Evolutionary conservation across 2,113 vertebrate genomes (phyloP), one percentile per base, ranked within the genome.

Genomic region (Anhinga rufa): DNA sequence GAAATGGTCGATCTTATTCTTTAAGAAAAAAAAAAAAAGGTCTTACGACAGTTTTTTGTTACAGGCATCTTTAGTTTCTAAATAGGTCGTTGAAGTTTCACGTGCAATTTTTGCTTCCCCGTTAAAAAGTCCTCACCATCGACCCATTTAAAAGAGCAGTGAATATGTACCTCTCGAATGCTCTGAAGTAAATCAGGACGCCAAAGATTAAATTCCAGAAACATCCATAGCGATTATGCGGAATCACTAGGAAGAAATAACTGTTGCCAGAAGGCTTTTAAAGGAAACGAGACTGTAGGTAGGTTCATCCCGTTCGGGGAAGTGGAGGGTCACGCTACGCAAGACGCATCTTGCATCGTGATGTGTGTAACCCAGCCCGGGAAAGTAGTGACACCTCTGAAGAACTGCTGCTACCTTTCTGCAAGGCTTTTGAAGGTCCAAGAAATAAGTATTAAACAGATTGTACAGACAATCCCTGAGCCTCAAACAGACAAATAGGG

Each of bases 381-480:
- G 91, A 38, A 95, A 60, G 88, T 64, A 28, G 94, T 97, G 89
- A 93, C 97, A 96, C 96, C 96, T 98, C 95, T 95, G 68, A 95
- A 97, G 96, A 97, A 95, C 88, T 95, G 97, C 98, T 98, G 98
- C 98, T 98, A 96, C 97, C 91, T 94, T 97, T 93, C 88, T 94
- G 82, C 95, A 97, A 98, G 95, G 96, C 97, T 97, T 98, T 90
- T 78, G 93, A 97, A 96, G 88, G 95, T 86, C 66, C 97, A 79
- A 96, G 34, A 88, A 96, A 96, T 90, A 29, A 75, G 54, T 80
- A 17, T 78, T 64, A 71, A 90, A 55, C 97, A 97, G 96, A 87
- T 86, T 90, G 88, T 90, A 82, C 86, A 95, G 98, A 98, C 97
- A 98, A 98, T 97, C 98, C 98, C 98, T 97, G 97, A 98, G 91